Evolutionary conservation across 2,797 vertebrate genomes (phyloP).

Genomic region (Bufotes viridis): DNA sequence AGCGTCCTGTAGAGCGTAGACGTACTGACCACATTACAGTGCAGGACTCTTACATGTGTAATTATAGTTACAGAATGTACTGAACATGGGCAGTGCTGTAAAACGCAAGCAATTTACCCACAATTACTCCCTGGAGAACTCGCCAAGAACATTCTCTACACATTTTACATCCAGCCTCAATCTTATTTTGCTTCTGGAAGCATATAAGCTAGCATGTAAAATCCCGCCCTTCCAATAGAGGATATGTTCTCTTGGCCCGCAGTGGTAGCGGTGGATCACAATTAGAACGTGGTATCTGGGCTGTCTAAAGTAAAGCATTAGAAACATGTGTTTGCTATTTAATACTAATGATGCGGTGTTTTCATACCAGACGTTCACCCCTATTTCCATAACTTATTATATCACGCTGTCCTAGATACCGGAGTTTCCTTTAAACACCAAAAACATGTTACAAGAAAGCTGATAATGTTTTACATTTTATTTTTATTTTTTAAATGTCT

Average conservation of each 20-base stretch:
- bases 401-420: not conserved
- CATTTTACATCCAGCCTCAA: not conserved
- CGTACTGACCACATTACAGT: not conserved
- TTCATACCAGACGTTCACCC: not conserved
- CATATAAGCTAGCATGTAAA: not conserved
- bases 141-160: slow-evolving; percentile 30
- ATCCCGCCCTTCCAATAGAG: not conserved
- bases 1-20: not conserved
- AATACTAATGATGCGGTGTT: not conserved
- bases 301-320: not conserved
- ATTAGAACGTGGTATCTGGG: not conserved
- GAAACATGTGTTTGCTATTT: slow-evolving; percentile 9
- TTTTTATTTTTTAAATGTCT: too few relatives aligned
- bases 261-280: not conserved
- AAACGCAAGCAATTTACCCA: slow-evolving; percentile 7
- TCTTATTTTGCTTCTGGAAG: not conserved
- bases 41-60: not conserved
- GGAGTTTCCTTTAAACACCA: not conserved
- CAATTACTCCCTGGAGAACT: not conserved
- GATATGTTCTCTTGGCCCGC: not conserved
- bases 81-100: not conserved
- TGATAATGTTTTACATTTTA: not conserved
- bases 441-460: not conserved
- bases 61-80: not conserved
- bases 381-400: not conserved